Evolutionary conservation across 2,797 vertebrate genomes (phyloP), one percentile per base, ranked within the genome.

Genomic region (Gallirallus australis): DNA sequence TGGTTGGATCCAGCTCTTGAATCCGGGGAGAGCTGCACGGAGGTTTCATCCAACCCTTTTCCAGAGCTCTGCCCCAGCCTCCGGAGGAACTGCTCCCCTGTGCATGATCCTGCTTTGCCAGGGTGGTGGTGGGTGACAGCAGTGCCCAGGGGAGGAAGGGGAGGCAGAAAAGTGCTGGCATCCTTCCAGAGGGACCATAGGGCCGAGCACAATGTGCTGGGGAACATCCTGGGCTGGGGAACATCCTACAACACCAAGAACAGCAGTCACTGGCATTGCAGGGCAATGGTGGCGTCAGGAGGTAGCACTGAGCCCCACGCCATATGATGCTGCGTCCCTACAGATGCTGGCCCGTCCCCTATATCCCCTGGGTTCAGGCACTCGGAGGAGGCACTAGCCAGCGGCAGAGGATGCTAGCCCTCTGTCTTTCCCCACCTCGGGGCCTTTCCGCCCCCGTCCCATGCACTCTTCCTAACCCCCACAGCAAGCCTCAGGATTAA

Each of bases 401-500:
- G 66, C 1, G 0, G 42, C 6, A 0, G 76, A 65, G 59, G 25
- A 64, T 68, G 76, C 42, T 76, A 59, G 37, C 78, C 68, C 0
- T 0, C 42, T 83, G 86, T 56, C n/a, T 73, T 70, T 90, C 77
- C 59, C 30, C 8, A 3, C 63, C 47, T 48, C 4, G 3, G 73
- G 73, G 63, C 60, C 81, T 77, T 84, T 66, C 90, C 1, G 0
- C 16, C 54, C 61, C 83, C 28, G 0, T 92, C 95, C 94, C 88
- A 86, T 23, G 12, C 93, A 88, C 42, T 96, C 52, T 52, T 77
- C 52, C 93, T 90, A 48, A 77, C 72, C 86, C 93, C 82, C 78
- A 50, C 3, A 3, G 68, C 0, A 4, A 85, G 48, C 39, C 89
- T 37, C 6, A 45, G 64, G 87, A 80, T 91, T 75, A 89, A 86